Base-by-base conservation (phyloP, 1,140 invertebrate genomes). In the Psix sp. region DNA sequence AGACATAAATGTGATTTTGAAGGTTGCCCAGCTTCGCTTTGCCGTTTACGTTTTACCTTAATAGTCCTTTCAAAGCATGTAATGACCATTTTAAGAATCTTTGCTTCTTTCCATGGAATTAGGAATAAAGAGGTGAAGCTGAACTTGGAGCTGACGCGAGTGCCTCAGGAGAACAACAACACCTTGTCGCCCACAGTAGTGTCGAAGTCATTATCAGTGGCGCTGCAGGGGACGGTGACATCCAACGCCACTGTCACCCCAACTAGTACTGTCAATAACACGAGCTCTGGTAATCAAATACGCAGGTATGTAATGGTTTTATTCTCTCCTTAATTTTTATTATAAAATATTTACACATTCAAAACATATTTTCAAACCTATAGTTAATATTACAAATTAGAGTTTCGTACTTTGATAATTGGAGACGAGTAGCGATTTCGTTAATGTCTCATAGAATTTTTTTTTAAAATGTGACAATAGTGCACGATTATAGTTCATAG, bases 271-370 rank as follows among this genome's bases (percentile, higher is more conserved):
- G 78, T 86, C n/a, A 88, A 87, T 39, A 90, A 85, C 74, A 88
- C 89, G 10, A 84, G 85, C 13, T 87, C 88, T 51, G 86, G 85
- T 54, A 90, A 88, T 75, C 89, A 88, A 72, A 88, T 91, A 73
- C 88, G 90, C 83, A 91, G 90, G 90, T 91, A 88, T 2, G 7
- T 5, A 45, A 65, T 10, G 3, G 16, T 56, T 48, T 45, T 16
- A 31, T 51, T 29, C 36, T 48, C 21, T 29, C 20, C 2, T 21
- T 7, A 43, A 26, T 51, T 63, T 2, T 46, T 48, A 24, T 24
- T 24, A 24, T 24, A 4, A 24, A 4, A 4, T 4, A 24, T 3
- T 24, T 24, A 24, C 5, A 49, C 17, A 56, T 42, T 21, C 14
- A 13, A 15, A 9, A 42, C 40, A 43, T 20, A 2, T 43, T 21